These are phyloP conservation scores for Octonoba sinensis DNA, from an alignment of 2,888 invertebrate species.

Conservation along the genomic window DNA sequence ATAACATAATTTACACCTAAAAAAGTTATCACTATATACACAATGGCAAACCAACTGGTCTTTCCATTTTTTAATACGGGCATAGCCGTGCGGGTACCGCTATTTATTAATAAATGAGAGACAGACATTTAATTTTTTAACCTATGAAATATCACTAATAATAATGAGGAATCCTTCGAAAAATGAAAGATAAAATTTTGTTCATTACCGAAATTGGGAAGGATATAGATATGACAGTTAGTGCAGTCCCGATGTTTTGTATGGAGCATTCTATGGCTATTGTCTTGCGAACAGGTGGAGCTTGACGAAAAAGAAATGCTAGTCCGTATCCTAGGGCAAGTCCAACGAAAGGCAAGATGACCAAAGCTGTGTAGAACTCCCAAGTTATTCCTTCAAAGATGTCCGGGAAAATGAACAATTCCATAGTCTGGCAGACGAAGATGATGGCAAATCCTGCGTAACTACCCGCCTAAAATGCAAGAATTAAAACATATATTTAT, in stretches of 20 bases:
- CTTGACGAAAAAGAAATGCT: conserved; percentile 67
- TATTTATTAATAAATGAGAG: too few species aligned
- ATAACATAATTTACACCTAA: too few species aligned
- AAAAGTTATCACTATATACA: too few species aligned
- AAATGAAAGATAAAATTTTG: too few species aligned
- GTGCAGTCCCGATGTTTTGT: conserved; percentile 70
- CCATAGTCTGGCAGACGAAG: conserved; percentile 67
- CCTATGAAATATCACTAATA: too few species aligned
- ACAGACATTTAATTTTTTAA: too few species aligned
- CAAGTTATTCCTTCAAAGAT: conserved; percentile 68
- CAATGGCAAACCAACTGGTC: too few species aligned
- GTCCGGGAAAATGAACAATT: conserved; percentile 68
- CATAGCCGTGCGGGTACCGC: too few species aligned
- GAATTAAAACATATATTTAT: neutral
- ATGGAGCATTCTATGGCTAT: conserved; percentile 70
- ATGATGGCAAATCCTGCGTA: conserved; percentile 68
- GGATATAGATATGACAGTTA: conserved; percentile 69
- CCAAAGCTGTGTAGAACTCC: conserved; percentile 68
- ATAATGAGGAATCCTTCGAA: too few species aligned
- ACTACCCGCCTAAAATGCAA: conserved; percentile 68
- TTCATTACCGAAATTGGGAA: conserved; percentile 67
- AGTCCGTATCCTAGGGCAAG: conserved; percentile 68
- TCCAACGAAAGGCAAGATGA: conserved; percentile 68
- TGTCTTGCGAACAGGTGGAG: conserved; percentile 67
- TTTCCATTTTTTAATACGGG: too few species aligned